Percentiles rank a stretch among this genome's conserved stretches.
Evolutionary conservation across 2,888 invertebrate species (phyloP).

Genomic region (Fabriciana adippe): DNA sequence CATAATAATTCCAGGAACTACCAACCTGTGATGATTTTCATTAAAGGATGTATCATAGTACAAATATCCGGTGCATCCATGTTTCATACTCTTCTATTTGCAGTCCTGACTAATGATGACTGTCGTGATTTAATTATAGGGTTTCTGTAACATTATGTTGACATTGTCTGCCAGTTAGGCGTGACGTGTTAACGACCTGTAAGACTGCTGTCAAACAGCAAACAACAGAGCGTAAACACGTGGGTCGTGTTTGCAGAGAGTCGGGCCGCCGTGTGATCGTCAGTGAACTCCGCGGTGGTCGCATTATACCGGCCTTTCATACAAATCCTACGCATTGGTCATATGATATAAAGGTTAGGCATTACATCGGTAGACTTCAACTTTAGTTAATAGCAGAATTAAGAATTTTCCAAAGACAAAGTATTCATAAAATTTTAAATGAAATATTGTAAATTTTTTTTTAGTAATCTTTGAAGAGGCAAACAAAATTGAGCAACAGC

Average conservation of each 20-base stretch:
- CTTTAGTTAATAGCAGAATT: no score
- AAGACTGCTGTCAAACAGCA: conserved; percentile 80
- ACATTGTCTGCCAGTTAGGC: conserved; percentile 64
- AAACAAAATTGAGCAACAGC: no score
- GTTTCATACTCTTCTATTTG: conserved; percentile 39
- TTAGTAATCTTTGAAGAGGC: no score
- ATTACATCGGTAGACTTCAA: background rate
- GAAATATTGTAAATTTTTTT: no score
- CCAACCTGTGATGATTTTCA: conserved; percentile 23
- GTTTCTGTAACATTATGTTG: conserved; percentile 43
- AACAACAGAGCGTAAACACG: conserved; percentile 68
- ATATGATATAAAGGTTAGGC: background rate
- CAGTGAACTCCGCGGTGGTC: conserved; percentile 59
- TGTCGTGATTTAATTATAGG: conserved; percentile 60
- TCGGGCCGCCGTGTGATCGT: conserved; percentile 65
- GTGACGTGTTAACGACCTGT: conserved; percentile 79
- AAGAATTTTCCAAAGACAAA: no score
- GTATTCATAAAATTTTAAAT: no score
- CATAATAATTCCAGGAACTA: conserved; percentile 16
- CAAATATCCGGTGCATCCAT: conserved; percentile 53
- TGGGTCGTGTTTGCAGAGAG: conserved; percentile 57
- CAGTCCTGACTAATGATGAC: conserved; percentile 55
- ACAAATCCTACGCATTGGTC: conserved; percentile 19
- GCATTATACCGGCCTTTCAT: conserved; percentile 1
- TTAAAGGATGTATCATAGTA: conserved; percentile 36